A percentile compares a stretch with the other conserved stretches of the same genome.
These are phyloP conservation scores for Spodoptera littoralis DNA, from an alignment of 2,888 invertebrate genomes.

Conservation along the genomic window DNA sequence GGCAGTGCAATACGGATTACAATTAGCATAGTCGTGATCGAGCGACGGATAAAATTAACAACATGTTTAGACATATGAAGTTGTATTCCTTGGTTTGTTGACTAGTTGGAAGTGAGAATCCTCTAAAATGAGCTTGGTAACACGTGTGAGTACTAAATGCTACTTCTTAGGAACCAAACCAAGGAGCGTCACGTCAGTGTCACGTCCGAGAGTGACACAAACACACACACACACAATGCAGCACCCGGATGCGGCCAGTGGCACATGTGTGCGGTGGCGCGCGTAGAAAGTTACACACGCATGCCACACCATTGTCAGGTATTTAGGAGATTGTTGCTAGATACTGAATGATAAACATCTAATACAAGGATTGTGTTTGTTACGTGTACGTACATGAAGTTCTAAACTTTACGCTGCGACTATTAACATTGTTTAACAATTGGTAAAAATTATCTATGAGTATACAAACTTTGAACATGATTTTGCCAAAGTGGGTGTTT, in stretches of 20 bases:
- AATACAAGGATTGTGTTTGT: too few species aligned
- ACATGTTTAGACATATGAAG: conserved; percentile 19
- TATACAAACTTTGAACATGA: too few species aligned
- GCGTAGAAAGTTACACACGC: conserved; percentile 71
- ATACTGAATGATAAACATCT: not conserved
- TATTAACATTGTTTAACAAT: too few species aligned
- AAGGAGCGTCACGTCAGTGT: not conserved
- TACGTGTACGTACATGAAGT: too few species aligned
- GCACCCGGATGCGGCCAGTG: conserved; percentile 64
- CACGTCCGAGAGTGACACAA: conserved; percentile 38
- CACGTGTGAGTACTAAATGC: too few species aligned
- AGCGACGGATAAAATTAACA: conserved; percentile 29
- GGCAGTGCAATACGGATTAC: conserved; percentile 17
- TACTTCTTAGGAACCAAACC: too few species aligned
- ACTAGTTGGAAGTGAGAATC: too few species aligned
- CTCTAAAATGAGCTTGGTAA: too few species aligned
- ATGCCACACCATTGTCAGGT: conserved; percentile 21
- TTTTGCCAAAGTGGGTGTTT: too few species aligned
- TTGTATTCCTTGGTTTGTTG: conserved; percentile 1
- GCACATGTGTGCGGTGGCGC: conserved; percentile 71
- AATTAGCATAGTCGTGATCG: conserved; percentile 49
- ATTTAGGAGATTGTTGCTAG: not conserved
- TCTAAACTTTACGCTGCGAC: too few species aligned
- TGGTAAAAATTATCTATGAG: too few species aligned
- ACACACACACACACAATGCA: too few species aligned